These are phyloP conservation scores for Linyphia triangularis DNA, from an alignment of 2,888 invertebrate genomes.

Conservation along the genomic window DNA sequence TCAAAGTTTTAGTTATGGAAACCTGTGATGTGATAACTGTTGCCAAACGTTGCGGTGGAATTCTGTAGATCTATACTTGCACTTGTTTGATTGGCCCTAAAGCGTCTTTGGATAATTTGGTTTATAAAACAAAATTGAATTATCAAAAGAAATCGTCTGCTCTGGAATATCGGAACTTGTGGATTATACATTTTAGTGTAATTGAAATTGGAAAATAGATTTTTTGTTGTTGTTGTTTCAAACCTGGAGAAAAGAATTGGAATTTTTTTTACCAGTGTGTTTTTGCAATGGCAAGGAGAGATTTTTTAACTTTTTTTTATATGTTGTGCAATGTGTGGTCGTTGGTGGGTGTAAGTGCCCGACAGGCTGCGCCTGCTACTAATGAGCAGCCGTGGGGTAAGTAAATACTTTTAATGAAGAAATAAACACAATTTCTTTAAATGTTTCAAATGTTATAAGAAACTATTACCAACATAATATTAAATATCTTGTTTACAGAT, in stretches of 20 bases:
- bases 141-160: background rate
- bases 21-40: constrained; percentile 2
- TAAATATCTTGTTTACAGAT: too few relatives aligned
- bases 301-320: constrained; percentile 53
- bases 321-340: constrained; percentile 64
- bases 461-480: too few relatives aligned
- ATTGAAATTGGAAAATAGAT: background rate
- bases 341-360: constrained; percentile 32
- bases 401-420: too few relatives aligned
- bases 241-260: background rate
- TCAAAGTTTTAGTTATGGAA: background rate
- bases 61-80: background rate
- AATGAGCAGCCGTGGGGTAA: constrained; percentile 75
- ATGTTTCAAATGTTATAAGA: too few relatives aligned
- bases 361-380: constrained; percentile 67
- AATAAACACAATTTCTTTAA: too few relatives aligned
- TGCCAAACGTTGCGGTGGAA: constrained; percentile 12
- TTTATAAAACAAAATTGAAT: background rate
- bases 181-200: background rate
- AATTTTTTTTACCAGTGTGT: background rate
- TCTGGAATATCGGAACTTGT: background rate
- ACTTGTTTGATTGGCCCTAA: background rate
- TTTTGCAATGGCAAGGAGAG: constrained; percentile 52
- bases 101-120: background rate
- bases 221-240: background rate